Conservation (phyloP, 2,888 invertebrate species). For the Leucozona laternaria region DNA sequence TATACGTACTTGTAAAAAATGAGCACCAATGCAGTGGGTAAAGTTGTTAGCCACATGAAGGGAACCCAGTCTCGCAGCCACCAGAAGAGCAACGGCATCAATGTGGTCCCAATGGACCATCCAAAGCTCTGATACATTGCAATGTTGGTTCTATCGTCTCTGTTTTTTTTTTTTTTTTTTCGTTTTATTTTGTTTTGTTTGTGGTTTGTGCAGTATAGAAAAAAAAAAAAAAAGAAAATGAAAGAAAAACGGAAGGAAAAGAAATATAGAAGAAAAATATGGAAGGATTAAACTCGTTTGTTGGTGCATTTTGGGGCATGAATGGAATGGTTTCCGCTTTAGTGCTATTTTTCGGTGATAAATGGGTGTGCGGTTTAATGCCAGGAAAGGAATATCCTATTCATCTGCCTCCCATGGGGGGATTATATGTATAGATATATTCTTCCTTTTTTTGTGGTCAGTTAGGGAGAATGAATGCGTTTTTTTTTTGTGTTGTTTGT, state of each 20-base stretch:
- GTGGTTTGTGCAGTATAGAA: constrained; percentile 50
- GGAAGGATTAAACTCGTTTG: constrained; percentile 65
- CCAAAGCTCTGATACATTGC: constrained; percentile 85
- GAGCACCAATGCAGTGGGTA: constrained; percentile 83
- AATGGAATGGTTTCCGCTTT: constrained; percentile 66
- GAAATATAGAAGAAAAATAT: constrained; percentile 60
- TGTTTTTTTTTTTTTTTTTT: constrained; percentile 56
- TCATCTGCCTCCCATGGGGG: constrained; percentile 3
- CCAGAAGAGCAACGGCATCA: constrained; percentile 85
- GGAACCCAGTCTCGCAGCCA: constrained; percentile 84
- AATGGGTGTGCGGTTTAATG: constrained; percentile 54
- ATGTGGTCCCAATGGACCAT: constrained; percentile 85
- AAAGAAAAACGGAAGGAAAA: constrained; percentile 43
- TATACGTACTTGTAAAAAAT: constrained; percentile 83
- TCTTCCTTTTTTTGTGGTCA: constrained; percentile 22
- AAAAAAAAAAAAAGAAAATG: constrained; percentile 19
- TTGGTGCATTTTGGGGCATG: constrained; percentile 52
- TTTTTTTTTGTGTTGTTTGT: not conserved
- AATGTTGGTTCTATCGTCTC: constrained; percentile 84
- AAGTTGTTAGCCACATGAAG: constrained; percentile 84
- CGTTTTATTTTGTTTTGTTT: constrained; percentile 57
- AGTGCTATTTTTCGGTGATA: constrained; percentile 64
- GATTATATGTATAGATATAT: constrained; percentile 13
- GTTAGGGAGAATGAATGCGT: constrained; percentile 45
- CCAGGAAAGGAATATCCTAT: constrained; percentile 38